Percentiles rank a stretch among this genome's conserved stretches.
Conservation (phyloP, 1,140 invertebrate genomes). For the Catajapyx aquilonaris region DNA sequence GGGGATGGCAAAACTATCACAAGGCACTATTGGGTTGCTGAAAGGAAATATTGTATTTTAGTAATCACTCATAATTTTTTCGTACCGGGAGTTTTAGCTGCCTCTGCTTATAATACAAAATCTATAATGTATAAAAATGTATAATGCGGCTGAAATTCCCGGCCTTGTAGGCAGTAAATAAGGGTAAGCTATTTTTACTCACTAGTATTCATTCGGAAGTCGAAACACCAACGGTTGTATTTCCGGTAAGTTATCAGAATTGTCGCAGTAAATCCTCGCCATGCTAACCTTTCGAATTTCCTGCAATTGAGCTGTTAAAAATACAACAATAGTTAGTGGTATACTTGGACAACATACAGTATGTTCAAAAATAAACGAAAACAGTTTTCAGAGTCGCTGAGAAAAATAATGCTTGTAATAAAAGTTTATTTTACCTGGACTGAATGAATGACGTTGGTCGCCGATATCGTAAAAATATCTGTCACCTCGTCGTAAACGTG, state of each 20-base stretch:
- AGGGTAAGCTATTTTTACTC: too few species aligned
- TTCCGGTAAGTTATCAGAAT: constrained; percentile 16
- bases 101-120: too few species aligned
- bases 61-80: too few species aligned
- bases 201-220: not conserved
- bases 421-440: constrained; percentile 13
- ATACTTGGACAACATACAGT: not conserved
- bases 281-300: constrained; percentile 16
- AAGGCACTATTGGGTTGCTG: too few species aligned
- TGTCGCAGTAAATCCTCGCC: constrained; percentile 18
- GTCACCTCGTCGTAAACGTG: constrained; percentile 16
- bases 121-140: too few species aligned
- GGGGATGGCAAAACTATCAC: too few species aligned
- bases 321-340: constrained; percentile 3
- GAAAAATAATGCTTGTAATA: not conserved
- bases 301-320: constrained; percentile 15
- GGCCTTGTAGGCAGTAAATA: too few species aligned
- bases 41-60: too few species aligned
- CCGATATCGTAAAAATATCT: constrained; percentile 20
- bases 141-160: too few species aligned
- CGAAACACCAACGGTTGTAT: constrained; percentile 17
- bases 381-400: not conserved
- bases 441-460: constrained; percentile 17
- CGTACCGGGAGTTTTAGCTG: too few species aligned
- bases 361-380: not conserved